phyloP scores from a whole-genome alignment of 23 tunicate species.

The Ascidia mentula region DNA sequence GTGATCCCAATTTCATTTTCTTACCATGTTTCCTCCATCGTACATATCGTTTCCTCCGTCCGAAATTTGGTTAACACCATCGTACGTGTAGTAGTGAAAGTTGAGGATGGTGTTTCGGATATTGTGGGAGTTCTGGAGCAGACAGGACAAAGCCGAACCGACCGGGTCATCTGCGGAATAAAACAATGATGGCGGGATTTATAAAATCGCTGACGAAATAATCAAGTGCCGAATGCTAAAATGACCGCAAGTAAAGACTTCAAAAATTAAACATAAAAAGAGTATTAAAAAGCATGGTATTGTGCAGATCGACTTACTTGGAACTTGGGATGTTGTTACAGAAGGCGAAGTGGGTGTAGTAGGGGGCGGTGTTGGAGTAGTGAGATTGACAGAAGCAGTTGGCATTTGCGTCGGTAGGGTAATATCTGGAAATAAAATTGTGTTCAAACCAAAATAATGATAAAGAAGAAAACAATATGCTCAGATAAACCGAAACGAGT shows the following conservation, averaged over 20 bases:
- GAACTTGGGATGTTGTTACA: too few relatives aligned
- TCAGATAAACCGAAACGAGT: too few relatives aligned
- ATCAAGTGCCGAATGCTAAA: too few relatives aligned
- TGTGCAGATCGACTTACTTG: too few relatives aligned
- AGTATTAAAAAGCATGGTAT: too few relatives aligned
- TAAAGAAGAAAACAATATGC: too few relatives aligned
- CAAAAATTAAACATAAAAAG: too few relatives aligned
- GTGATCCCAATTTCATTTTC: background rate
- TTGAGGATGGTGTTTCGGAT: background rate
- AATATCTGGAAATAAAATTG: background rate
- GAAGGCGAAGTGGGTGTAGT: background rate
- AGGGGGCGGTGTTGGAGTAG: background rate
- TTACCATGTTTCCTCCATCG: slow-evolving; percentile 29
- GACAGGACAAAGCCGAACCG: background rate
- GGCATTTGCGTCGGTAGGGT: background rate
- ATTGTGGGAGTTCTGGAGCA: background rate
- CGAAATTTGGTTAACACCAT: slow-evolving; percentile 3
- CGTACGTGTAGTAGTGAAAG: background rate
- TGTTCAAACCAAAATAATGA: too few relatives aligned
- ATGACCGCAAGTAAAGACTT: too few relatives aligned
- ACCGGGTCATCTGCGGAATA: too few relatives aligned
- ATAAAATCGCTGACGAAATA: too few relatives aligned
- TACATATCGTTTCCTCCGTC: slow-evolving; percentile 34
- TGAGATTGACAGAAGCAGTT: background rate
- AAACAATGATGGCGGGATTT: too few relatives aligned